A percentile compares a stretch with the other conserved stretches of the same genome.
Evolutionary conservation across 2,113 vertebrate species (phyloP).

Genomic region (Dromaius novaehollandiae): DNA sequence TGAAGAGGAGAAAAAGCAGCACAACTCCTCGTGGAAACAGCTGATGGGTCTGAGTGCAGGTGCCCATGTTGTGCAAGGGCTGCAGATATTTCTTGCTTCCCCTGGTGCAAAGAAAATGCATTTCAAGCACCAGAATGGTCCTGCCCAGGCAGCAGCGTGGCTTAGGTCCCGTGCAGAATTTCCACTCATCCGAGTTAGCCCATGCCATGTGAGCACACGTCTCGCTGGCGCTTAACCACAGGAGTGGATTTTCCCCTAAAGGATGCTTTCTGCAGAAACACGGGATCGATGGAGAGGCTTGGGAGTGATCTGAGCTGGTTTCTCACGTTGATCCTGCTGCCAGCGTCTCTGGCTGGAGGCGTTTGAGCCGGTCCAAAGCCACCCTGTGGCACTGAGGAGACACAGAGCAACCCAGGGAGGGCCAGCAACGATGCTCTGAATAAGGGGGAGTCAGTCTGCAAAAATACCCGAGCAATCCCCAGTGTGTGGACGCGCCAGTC

Average conservation of each 20-base stretch:
- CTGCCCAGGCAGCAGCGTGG: background rate
- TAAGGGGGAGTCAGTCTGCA: background rate
- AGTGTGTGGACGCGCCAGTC: accelerated
- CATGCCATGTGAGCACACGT: background rate
- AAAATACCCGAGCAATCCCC: background rate
- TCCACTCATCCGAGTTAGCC: background rate
- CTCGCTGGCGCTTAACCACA: background rate
- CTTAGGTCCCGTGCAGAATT: background rate
- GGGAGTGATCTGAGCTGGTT: background rate
- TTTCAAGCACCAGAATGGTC: background rate
- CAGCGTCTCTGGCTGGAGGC: background rate
- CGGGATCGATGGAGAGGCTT: background rate
- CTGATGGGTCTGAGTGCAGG: background rate
- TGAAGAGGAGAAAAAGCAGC: background rate
- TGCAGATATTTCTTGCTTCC: background rate
- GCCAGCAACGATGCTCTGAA: background rate
- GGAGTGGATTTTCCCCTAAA: background rate
- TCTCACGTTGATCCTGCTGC: too few species aligned
- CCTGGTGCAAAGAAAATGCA: background rate
- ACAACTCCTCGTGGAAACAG: background rate
- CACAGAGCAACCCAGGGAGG: background rate
- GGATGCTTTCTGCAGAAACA: background rate
- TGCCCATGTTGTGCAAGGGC: background rate
- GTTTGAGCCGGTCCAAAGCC: background rate
- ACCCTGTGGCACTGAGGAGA: background rate